These are phyloP conservation scores for Pocillopora grandis DNA, from an alignment of 92 coral and sea anemone species.

Conservation along the genomic window DNA sequence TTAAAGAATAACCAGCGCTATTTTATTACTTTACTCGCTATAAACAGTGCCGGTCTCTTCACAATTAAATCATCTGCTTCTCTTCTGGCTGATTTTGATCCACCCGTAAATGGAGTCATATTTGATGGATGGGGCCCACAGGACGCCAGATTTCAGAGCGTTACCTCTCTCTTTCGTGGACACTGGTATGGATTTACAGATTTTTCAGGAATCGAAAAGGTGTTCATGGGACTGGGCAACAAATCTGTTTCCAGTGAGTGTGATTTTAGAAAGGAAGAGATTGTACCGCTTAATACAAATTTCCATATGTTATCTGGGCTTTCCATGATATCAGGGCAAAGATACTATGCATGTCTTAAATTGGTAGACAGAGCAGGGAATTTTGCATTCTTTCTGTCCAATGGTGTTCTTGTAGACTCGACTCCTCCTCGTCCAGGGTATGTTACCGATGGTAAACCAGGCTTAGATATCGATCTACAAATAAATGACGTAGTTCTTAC, in stretches of 20 bases:
- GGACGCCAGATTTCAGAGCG: constrained; percentile 69
- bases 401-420: constrained; percentile 69
- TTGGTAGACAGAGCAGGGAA: constrained; percentile 76
- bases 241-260: constrained; percentile 30
- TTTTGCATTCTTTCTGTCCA: constrained; percentile 60
- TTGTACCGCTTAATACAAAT: constrained; percentile 31
- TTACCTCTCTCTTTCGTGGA: constrained; percentile 67
- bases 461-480: constrained; percentile 50
- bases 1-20: constrained; percentile 62
- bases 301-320: constrained; percentile 55
- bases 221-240: constrained; percentile 59
- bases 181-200: constrained; percentile 79
- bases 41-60: constrained; percentile 66
- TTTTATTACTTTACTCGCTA: constrained; percentile 62
- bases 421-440: constrained; percentile 68
- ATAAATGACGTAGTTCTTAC: constrained; percentile 59
- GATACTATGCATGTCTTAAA: constrained; percentile 64
- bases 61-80: constrained; percentile 59
- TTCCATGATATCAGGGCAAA: constrained; percentile 60
- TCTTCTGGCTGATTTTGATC: constrained; percentile 64
- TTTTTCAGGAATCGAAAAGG: constrained; percentile 57
- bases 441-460: constrained; percentile 65
- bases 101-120: constrained; percentile 56
- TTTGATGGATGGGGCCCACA: constrained; percentile 80
- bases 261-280: constrained; percentile 54